Percentiles rank a stretch among this genome's conserved stretches.
These are phyloP conservation scores for Therioaphis trifolii DNA, from an alignment of 2,888 invertebrate species.

Conservation along the genomic window DNA sequence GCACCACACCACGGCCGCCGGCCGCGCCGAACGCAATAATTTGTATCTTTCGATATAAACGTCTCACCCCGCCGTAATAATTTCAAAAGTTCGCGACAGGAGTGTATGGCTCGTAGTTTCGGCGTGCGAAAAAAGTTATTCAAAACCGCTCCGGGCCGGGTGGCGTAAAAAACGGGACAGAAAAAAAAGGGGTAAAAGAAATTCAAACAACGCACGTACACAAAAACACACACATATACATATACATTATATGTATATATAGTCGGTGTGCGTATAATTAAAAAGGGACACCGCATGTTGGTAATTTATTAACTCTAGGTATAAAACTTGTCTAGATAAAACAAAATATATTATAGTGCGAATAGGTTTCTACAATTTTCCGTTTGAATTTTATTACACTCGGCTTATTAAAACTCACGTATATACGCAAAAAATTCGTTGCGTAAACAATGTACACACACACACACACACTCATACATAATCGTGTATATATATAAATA, in stretches of 20 bases:
- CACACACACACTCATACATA: too few species aligned
- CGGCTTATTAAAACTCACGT: background rate
- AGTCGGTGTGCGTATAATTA: too few species aligned
- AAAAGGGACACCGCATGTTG: slow-evolving; percentile 32
- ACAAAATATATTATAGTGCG: slow-evolving; percentile 17
- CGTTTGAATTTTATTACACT: slow-evolving; percentile 25
- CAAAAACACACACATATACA: background rate
- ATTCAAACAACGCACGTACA: background rate
- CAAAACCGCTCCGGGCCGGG: background rate
- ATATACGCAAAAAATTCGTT: too few species aligned
- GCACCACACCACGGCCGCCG: too few species aligned
- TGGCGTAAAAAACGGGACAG: background rate
- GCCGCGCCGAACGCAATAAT: slow-evolving; percentile 1
- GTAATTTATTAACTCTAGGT: slow-evolving; percentile 35
- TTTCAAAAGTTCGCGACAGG: slow-evolving; percentile 27
- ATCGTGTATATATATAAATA: background rate
- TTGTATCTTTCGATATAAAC: slow-evolving; percentile 30
- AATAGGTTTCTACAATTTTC: slow-evolving; percentile 37
- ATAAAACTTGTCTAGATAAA: slow-evolving; percentile 48
- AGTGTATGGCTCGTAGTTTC: background rate
- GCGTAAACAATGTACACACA: too few species aligned
- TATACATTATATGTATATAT: background rate
- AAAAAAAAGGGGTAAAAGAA: slow-evolving; percentile 29
- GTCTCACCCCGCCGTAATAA: background rate
- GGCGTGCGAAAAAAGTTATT: slow-evolving; percentile 22